phyloP scores from a whole-genome alignment of 2,888 invertebrate species.

The Conops quadrifasciatus region DNA sequence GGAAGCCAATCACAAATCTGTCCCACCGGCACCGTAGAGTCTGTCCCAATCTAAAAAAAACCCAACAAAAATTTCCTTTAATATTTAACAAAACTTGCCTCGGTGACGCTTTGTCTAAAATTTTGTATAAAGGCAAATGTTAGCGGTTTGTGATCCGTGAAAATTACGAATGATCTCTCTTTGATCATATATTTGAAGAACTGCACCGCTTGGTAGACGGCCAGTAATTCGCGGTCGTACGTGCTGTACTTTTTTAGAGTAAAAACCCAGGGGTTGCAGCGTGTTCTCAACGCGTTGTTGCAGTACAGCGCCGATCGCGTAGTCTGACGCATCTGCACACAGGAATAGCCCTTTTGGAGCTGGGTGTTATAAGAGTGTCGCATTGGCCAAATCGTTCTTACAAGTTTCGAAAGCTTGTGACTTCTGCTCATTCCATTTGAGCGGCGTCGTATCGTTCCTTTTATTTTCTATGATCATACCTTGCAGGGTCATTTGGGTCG shows the following conservation, averaged over 20 bases:
- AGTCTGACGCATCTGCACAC: slow-evolving; percentile 36
- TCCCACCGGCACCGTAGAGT: too few species aligned
- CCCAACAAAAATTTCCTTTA: too few species aligned
- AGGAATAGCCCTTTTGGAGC: slow-evolving; percentile 28
- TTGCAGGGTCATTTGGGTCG: too few species aligned
- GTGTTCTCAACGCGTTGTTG: slow-evolving; percentile 34
- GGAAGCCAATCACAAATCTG: too few species aligned
- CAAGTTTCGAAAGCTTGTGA: slow-evolving; percentile 36
- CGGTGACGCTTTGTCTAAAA: slow-evolving; percentile 25
- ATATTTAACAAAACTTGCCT: too few species aligned
- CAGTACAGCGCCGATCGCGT: slow-evolving; percentile 34
- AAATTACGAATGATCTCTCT: slow-evolving; percentile 16
- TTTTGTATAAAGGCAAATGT: slow-evolving; percentile 26
- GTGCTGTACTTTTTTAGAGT: slow-evolving; percentile 44
- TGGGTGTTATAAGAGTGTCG: too few species aligned
- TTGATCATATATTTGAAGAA: slow-evolving; percentile 38
- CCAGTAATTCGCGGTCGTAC: slow-evolving; percentile 36
- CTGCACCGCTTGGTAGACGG: slow-evolving; percentile 36
- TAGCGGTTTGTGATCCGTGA: too few species aligned
- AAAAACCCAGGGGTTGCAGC: slow-evolving; percentile 48
- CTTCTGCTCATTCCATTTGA: slow-evolving; percentile 34
- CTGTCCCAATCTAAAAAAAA: too few species aligned
- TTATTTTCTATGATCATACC: too few species aligned
- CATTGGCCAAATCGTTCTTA: slow-evolving; percentile 38
- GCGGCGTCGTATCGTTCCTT: too few species aligned